These are phyloP conservation scores for Proteles cristata DNA, from an alignment of 2,113 vertebrate species.

Conservation along the genomic window DNA sequence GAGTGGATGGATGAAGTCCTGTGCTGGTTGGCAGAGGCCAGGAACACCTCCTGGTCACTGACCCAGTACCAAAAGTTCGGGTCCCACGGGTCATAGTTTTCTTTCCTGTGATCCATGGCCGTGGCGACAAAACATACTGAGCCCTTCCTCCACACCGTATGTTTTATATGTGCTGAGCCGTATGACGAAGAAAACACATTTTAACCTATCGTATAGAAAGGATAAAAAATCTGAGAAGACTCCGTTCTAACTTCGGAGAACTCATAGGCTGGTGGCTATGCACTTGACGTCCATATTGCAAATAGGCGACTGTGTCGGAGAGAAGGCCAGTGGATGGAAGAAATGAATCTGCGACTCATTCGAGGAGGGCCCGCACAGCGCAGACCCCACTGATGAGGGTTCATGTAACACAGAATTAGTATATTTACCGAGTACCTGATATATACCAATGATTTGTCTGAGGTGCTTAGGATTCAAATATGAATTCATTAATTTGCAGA, in stretches of 20 bases:
- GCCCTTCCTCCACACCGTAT: neutral
- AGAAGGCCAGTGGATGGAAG: neutral
- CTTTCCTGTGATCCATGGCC: neutral
- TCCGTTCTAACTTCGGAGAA: neutral
- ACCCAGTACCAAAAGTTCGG: neutral
- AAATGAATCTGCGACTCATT: neutral
- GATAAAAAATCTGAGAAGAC: neutral
- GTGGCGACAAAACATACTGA: neutral
- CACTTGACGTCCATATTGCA: neutral
- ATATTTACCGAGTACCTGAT: neutral
- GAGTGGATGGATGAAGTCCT: neutral
- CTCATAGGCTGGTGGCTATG: no score
- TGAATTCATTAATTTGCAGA: neutral
- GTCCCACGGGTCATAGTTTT: neutral
- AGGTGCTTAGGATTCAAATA: neutral
- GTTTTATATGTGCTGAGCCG: neutral
- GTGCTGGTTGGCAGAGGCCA: rapidly evolving
- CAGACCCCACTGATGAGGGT: neutral
- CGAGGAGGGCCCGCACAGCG: neutral
- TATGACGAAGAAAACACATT: neutral
- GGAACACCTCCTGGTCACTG: neutral
- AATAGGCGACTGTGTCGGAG: neutral
- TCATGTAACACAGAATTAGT: neutral
- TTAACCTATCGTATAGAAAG: neutral
- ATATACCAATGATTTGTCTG: neutral